Evolutionary conservation across 2,113 vertebrate species (phyloP).

Genomic region (Pachycephala philippinensis): DNA sequence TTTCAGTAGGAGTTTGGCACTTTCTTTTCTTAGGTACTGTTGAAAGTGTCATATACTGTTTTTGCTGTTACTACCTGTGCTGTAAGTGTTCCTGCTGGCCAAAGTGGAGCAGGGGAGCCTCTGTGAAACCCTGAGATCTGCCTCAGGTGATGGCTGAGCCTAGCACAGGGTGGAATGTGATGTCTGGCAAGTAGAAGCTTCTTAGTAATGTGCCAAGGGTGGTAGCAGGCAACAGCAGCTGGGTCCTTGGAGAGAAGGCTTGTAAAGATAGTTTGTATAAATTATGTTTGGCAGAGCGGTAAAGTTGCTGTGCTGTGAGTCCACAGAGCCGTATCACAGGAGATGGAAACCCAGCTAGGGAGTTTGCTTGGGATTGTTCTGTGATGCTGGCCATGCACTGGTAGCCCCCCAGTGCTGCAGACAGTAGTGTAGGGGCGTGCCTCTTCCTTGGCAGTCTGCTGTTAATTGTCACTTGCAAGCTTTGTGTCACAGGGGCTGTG

Average conservation of each 20-base stretch:
- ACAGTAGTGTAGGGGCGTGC: not conserved
- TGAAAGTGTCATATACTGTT: not conserved
- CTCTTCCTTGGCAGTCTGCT: not conserved
- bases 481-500: rapidly evolving
- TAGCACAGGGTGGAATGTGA: not conserved
- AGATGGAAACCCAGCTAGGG: not conserved
- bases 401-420: not conserved
- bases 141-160: not conserved
- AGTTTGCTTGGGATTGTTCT: not conserved
- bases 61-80: not conserved
- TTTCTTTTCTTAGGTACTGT: not conserved
- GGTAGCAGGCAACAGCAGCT: not conserved
- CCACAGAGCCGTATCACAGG: not conserved
- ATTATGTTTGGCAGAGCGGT: not conserved
- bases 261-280: not conserved
- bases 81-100: not conserved
- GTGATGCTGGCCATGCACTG: rapidly evolving
- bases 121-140: not conserved
- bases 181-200: not conserved
- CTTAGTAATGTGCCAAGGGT: not conserved
- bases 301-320: not conserved
- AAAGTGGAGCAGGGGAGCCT: rapidly evolving
- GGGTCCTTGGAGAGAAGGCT: not conserved
- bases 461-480: not conserved
- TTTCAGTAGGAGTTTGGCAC: not conserved